A percentile compares a stretch with the other conserved stretches of the same genome.
Conservation (phyloP, 2,888 invertebrate species). For the Caenorhabditis becei region DNA sequence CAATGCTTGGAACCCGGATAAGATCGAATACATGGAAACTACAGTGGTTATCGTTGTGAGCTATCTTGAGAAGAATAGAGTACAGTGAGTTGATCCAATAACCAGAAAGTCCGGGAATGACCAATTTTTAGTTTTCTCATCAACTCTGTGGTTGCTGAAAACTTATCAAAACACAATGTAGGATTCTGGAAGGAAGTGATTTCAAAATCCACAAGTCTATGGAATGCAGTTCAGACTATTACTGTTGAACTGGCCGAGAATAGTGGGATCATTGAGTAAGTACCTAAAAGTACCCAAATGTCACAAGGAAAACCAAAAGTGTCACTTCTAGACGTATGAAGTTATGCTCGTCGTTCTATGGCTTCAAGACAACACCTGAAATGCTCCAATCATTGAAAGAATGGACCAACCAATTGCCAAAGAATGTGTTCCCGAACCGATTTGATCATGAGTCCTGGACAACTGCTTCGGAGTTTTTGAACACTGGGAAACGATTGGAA, state of each 20-base stretch:
- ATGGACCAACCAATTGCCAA: not conserved
- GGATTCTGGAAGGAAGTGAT: slow-evolving; percentile 11
- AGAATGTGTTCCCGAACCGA: slow-evolving; percentile 11
- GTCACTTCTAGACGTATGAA: not conserved
- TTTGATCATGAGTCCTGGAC: slow-evolving; percentile 23
- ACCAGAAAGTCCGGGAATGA: not conserved
- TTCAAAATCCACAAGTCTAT: not conserved
- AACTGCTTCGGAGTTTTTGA: slow-evolving; percentile 15
- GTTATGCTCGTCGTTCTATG: slow-evolving; percentile 3
- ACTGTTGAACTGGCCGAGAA: slow-evolving; percentile 9
- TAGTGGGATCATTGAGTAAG: slow-evolving; percentile 13
- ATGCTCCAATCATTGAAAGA: not conserved
- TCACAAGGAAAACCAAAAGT: too few species aligned
- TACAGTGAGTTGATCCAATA: not conserved
- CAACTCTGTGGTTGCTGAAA: not conserved
- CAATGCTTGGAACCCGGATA: not conserved
- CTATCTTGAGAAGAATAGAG: not conserved
- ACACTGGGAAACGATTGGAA: slow-evolving; percentile 17
- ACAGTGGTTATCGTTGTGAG: not conserved
- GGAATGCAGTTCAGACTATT: slow-evolving; percentile 5
- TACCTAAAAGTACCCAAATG: not conserved
- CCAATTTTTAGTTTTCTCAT: not conserved
- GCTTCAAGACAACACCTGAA: slow-evolving; percentile 8
- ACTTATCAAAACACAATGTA: slow-evolving; percentile 5
- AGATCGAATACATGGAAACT: not conserved